phyloP scores from a whole-genome alignment of 1,140 invertebrate genomes.

The Drosophila tristis region DNA sequence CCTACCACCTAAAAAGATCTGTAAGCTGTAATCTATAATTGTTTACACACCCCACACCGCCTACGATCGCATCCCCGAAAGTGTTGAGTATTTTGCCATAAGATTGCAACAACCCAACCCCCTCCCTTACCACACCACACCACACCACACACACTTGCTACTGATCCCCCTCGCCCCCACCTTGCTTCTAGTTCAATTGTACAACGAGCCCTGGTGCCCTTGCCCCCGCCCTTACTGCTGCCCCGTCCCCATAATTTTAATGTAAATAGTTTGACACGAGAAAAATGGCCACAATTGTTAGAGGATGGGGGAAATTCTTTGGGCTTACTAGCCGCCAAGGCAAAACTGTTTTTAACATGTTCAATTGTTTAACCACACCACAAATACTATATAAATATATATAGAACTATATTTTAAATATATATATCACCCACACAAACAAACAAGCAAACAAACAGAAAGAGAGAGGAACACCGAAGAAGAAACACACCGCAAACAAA shows the following conservation, averaged over 20 bases:
- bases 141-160: no score
- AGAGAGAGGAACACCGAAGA: conserved; percentile 63
- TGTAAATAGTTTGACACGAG: conserved; percentile 39
- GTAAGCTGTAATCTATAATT: no score
- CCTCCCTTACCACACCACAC: no score
- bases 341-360: conserved; percentile 42
- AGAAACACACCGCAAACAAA: conserved; percentile 59
- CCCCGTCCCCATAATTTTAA: conserved; percentile 11
- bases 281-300: conserved; percentile 36
- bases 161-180: not conserved
- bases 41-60: no score
- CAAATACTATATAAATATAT: conserved; percentile 14
- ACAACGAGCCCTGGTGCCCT: conserved; percentile 36
- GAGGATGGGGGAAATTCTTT: conserved; percentile 26
- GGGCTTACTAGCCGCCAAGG: conserved; percentile 32
- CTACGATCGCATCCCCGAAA: conserved; percentile 39
- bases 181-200: conserved; percentile 50
- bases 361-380: conserved; percentile 61
- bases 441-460: conserved; percentile 30
- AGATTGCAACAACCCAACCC: conserved; percentile 24
- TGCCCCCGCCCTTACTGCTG: conserved; percentile 26
- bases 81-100: conserved; percentile 46
- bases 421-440: conserved; percentile 21
- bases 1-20: conserved; percentile 37
- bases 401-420: conserved; percentile 21